Conservation (phyloP, 1,140 invertebrate genomes). For the Plutomurus gul region DNA sequence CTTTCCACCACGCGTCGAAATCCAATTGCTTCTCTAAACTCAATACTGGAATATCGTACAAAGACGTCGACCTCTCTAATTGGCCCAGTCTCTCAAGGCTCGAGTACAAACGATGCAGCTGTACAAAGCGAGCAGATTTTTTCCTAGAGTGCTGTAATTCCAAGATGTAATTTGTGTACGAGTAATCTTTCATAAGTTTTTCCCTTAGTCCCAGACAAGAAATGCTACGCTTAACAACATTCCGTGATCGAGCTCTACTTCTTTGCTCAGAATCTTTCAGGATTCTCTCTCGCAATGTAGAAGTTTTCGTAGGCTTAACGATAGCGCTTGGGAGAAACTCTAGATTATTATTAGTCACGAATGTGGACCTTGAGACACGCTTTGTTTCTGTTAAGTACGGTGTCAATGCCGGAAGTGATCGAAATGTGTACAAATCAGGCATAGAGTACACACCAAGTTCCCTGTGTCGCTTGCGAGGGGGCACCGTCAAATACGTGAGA, state of each 20-base stretch:
- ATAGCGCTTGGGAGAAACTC: not conserved
- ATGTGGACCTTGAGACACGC: constrained; percentile 46
- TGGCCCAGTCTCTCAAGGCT: constrained; percentile 82
- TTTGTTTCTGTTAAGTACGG: constrained; percentile 52
- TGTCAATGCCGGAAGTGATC: constrained; percentile 50
- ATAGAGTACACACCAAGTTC: not conserved
- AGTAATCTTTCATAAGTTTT: constrained; percentile 54
- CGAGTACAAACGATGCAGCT: constrained; percentile 82
- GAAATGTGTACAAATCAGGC: constrained; percentile 25
- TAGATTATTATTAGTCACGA: constrained; percentile 37
- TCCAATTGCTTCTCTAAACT: constrained; percentile 74
- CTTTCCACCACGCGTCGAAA: constrained; percentile 82
- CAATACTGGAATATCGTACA: constrained; percentile 67
- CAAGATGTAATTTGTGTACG: constrained; percentile 64
- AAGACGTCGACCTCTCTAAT: constrained; percentile 75
- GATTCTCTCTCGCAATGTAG: not conserved
- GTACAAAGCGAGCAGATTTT: constrained; percentile 79
- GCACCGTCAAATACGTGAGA: not conserved
- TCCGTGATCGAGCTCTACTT: constrained; percentile 8
- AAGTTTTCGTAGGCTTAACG: constrained; percentile 22
- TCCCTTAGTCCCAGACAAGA: constrained; percentile 42
- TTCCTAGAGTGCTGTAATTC: constrained; percentile 73
- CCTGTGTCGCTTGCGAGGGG: not conserved
- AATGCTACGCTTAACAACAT: constrained; percentile 34
- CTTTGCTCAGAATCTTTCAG: constrained; percentile 1